Percentiles rank a stretch among this genome's conserved stretches.
phyloP scores from a whole-genome alignment of 2,113 vertebrate genomes.

The Seriola aureovittata region DNA sequence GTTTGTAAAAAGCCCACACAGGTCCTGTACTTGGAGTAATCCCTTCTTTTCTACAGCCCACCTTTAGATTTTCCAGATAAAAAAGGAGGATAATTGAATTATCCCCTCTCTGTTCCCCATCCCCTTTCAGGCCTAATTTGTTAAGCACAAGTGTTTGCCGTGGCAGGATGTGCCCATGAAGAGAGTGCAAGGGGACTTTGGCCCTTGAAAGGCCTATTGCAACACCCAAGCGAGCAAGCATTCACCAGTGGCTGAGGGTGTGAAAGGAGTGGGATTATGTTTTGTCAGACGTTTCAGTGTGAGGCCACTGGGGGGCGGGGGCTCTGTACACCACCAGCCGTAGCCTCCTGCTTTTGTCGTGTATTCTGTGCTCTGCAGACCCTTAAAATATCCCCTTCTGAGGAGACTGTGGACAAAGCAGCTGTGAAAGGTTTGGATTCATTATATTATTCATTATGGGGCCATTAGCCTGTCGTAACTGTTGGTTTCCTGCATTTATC shows the following conservation, averaged over 20 bases:
- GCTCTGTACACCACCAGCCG: slow-evolving; percentile 43
- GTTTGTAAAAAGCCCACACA: slow-evolving; percentile 87
- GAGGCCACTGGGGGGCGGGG: slow-evolving; percentile 82
- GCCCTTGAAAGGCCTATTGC: slow-evolving; percentile 90
- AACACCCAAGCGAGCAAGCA: slow-evolving; percentile 93
- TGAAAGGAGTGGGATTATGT: slow-evolving; percentile 91
- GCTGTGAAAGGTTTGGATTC: slow-evolving; percentile 60
- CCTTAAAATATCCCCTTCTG: slow-evolving; percentile 85
- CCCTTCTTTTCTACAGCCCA: slow-evolving; percentile 82
- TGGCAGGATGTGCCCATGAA: slow-evolving; percentile 87
- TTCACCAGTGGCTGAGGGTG: slow-evolving; percentile 87
- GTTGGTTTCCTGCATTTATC: slow-evolving; percentile 51
- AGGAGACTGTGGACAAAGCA: slow-evolving; percentile 65
- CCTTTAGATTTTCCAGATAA: slow-evolving; percentile 84
- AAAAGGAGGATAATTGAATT: slow-evolving; percentile 91
- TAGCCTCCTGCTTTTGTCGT: slow-evolving; percentile 87
- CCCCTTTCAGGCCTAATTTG: slow-evolving; percentile 84
- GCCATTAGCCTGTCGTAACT: slow-evolving; percentile 55
- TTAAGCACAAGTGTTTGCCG: slow-evolving; percentile 93
- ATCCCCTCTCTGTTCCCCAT: slow-evolving; percentile 85
- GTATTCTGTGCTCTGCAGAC: slow-evolving; percentile 88
- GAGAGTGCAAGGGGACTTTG: slow-evolving; percentile 86
- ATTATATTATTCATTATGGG: slow-evolving; percentile 62
- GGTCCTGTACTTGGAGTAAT: slow-evolving; percentile 89
- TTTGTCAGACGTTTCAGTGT: slow-evolving; percentile 86